These are phyloP conservation scores for Picus viridis DNA, from an alignment of 2,797 vertebrate genomes.

Conservation along the genomic window DNA sequence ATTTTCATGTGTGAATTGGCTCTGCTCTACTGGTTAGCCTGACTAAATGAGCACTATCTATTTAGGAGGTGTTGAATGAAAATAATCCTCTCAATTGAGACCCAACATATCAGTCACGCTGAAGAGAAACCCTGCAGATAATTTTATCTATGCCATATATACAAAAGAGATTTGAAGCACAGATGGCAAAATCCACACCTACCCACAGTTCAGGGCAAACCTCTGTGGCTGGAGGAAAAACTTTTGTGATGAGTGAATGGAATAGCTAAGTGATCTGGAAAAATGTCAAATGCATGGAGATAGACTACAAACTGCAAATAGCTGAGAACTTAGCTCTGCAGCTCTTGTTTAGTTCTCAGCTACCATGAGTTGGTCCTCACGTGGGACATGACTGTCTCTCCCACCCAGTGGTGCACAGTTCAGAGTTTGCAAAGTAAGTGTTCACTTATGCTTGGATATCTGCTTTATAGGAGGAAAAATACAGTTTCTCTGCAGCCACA, in stretches of 20 bases:
- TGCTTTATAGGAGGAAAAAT: neutral
- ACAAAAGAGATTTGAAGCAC: conserved; percentile 15
- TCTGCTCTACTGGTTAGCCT: neutral
- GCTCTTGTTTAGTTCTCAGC: neutral
- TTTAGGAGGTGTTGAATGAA: conserved; percentile 61
- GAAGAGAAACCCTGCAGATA: neutral
- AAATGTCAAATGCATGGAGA: neutral
- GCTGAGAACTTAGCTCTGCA: neutral
- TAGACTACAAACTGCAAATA: neutral
- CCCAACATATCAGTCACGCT: conserved; percentile 49
- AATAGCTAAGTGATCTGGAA: conserved; percentile 27
- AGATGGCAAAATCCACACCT: conserved; percentile 62
- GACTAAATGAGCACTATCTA: conserved; percentile 33
- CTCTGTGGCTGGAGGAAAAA: conserved; percentile 58
- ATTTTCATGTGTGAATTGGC: neutral
- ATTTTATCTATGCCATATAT: conserved; percentile 45
- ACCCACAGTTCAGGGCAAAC: conserved; percentile 61
- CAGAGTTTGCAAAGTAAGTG: neutral
- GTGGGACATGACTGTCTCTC: neutral
- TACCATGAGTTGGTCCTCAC: neutral
- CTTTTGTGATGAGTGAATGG: conserved; percentile 34
- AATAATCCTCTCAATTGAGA: conserved; percentile 56
- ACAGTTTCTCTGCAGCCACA: neutral
- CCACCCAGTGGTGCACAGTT: neutral
- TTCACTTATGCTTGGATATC: neutral